Conservation (phyloP, 2,797 vertebrate species). For the Molossus alvarezi region DNA sequence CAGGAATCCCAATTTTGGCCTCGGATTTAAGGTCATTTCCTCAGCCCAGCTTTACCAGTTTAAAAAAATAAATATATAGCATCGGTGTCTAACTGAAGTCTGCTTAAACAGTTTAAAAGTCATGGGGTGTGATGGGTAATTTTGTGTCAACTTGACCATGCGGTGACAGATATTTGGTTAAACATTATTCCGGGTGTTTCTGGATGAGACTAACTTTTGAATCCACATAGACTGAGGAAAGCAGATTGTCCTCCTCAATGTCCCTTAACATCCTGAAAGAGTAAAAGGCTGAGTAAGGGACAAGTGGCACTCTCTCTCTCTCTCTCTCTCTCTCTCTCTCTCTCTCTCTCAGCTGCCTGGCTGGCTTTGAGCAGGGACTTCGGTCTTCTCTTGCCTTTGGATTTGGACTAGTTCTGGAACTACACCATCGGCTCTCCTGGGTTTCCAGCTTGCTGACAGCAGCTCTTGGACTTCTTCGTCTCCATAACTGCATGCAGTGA, state of each 20-base stretch:
- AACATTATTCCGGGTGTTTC: neutral
- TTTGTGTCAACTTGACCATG: neutral
- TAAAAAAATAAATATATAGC: slow-evolving; percentile 49
- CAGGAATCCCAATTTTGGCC: neutral
- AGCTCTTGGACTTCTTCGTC: neutral
- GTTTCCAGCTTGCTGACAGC: neutral
- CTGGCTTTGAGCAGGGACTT: neutral
- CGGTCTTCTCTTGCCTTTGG: neutral
- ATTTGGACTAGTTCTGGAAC: neutral
- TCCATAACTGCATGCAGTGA: neutral
- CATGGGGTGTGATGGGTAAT: neutral
- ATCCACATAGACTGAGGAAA: neutral
- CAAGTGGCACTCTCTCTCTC: neutral
- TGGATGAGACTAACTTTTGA: neutral
- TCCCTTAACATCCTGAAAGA: neutral
- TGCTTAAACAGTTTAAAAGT: neutral
- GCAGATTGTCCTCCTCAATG: neutral
- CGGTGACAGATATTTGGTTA: slow-evolving; percentile 26
- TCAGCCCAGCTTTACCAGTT: neutral
- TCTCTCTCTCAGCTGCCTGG: neutral
- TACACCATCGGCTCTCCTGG: neutral
- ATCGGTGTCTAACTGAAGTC: neutral
- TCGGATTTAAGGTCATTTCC: neutral
- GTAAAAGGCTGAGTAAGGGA: neutral
- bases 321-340: neutral